phyloP scores from a whole-genome alignment of 2,113 vertebrate species.

The Anarhynchus alexandrinus region DNA sequence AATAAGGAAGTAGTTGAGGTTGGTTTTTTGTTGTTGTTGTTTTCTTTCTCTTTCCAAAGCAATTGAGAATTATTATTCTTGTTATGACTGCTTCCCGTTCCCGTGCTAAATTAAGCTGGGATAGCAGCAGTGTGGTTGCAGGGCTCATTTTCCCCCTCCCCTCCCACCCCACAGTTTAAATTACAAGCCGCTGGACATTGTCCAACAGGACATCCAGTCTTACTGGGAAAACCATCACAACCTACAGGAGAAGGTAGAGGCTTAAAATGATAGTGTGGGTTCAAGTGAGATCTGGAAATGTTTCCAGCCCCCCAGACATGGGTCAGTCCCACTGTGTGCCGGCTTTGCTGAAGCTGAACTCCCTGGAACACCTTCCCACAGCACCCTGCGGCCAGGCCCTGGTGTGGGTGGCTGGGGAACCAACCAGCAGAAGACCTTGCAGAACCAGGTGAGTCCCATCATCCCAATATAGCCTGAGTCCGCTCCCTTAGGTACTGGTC shows the following conservation, averaged over 20 bases:
- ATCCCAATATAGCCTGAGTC: neutral
- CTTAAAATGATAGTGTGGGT: neutral
- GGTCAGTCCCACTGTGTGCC: accelerated
- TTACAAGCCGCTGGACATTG: neutral
- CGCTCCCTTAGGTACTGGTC: neutral
- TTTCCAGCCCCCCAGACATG: neutral
- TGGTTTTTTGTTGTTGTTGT: neutral
- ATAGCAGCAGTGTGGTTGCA: neutral
- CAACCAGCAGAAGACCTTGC: neutral
- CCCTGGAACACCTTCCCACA: neutral
- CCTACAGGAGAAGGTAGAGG: neutral
- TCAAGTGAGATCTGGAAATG: neutral
- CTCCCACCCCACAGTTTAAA: neutral
- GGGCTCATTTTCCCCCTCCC: neutral
- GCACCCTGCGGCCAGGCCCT: accelerated
- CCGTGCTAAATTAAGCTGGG: neutral
- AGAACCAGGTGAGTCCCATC: neutral
- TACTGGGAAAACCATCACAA: neutral
- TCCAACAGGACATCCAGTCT: neutral
- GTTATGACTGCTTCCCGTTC: neutral
- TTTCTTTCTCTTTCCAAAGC: neutral
- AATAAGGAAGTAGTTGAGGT: neutral
- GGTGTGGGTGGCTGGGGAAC: neutral
- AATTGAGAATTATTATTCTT: neutral
- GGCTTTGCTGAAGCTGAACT: neutral